A percentile compares a stretch with the other conserved stretches of the same genome.
These are phyloP conservation scores for Zaprionus inermis DNA, from an alignment of 1,140 invertebrate genomes.

Conservation along the genomic window DNA sequence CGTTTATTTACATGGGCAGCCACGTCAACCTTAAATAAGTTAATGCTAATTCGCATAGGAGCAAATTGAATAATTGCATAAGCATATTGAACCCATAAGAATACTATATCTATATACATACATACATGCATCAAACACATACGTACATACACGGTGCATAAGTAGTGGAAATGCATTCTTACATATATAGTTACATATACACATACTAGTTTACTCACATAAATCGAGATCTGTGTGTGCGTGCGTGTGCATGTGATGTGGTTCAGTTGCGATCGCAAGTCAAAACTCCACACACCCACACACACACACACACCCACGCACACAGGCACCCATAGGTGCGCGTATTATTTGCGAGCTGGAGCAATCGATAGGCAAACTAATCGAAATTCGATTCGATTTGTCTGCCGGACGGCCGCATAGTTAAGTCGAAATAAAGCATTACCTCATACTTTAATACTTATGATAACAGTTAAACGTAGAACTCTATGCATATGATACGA, in stretches of 20 bases:
- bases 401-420: slow-evolving; percentile 10
- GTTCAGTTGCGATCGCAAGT: not conserved
- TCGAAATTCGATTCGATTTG: slow-evolving; percentile 20
- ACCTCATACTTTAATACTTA: slow-evolving; percentile 82
- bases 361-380: not conserved
- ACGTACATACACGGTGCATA: slow-evolving; percentile 3
- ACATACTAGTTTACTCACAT: not conserved
- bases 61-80: slow-evolving; percentile 38
- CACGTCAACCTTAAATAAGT: slow-evolving; percentile 57
- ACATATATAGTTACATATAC: slow-evolving; percentile 23
- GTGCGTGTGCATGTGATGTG: not conserved
- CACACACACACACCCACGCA: slow-evolving; percentile 23
- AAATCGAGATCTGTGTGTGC: not conserved
- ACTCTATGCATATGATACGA: slow-evolving; percentile 39
- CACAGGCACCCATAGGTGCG: not conserved
- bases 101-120: slow-evolving; percentile 36
- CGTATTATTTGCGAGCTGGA: slow-evolving; percentile 10
- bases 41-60: slow-evolving; percentile 37
- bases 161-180: slow-evolving; percentile 1
- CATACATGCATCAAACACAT: slow-evolving; percentile 11
- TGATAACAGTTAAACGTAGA: slow-evolving; percentile 67
- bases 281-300: not conserved
- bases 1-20: slow-evolving; percentile 55
- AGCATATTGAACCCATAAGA: slow-evolving; percentile 27
- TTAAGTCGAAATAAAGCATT: slow-evolving; percentile 77